phyloP scores from a whole-genome alignment of 2,888 invertebrate species.

The Noctua comes region DNA sequence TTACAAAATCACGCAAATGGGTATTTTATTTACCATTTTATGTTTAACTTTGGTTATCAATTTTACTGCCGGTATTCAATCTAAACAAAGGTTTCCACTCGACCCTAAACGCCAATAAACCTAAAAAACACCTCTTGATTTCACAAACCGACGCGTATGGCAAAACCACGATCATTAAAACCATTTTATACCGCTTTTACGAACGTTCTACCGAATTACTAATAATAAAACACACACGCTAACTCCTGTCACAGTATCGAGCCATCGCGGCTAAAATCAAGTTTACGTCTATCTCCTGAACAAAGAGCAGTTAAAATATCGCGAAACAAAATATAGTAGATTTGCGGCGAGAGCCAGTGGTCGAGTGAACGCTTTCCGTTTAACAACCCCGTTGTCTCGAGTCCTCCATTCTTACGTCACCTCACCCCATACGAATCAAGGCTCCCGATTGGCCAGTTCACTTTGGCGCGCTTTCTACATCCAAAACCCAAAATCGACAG shows the following conservation, averaged over 20 bases:
- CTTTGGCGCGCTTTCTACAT: constrained; percentile 88
- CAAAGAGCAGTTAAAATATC: constrained; percentile 87
- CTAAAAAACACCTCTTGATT: constrained; percentile 86
- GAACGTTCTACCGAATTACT: constrained; percentile 83
- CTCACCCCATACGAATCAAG: constrained; percentile 86
- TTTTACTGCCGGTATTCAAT: constrained; percentile 81
- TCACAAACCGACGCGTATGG: constrained; percentile 85
- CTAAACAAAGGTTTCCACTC: constrained; percentile 87
- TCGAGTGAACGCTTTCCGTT: constrained; percentile 87
- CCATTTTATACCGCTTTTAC: constrained; percentile 81
- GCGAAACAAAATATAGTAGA: constrained; percentile 79
- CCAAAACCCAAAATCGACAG: constrained; percentile 74
- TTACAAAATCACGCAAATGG: constrained; percentile 65
- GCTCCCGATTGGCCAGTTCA: constrained; percentile 80
- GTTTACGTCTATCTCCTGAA: constrained; percentile 82
- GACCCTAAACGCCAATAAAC: constrained; percentile 85
- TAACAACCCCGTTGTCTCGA: constrained; percentile 87
- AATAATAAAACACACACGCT: constrained; percentile 86
- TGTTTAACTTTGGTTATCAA: constrained; percentile 72
- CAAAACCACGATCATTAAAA: constrained; percentile 87
- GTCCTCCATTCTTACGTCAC: constrained; percentile 86
- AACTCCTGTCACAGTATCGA: constrained; percentile 80
- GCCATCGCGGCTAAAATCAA: constrained; percentile 81
- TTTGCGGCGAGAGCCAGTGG: constrained; percentile 82
- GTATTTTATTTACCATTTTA: constrained; percentile 65